Conservation (phyloP, 2,113 vertebrate species). For the Pelecanus crispus region DNA sequence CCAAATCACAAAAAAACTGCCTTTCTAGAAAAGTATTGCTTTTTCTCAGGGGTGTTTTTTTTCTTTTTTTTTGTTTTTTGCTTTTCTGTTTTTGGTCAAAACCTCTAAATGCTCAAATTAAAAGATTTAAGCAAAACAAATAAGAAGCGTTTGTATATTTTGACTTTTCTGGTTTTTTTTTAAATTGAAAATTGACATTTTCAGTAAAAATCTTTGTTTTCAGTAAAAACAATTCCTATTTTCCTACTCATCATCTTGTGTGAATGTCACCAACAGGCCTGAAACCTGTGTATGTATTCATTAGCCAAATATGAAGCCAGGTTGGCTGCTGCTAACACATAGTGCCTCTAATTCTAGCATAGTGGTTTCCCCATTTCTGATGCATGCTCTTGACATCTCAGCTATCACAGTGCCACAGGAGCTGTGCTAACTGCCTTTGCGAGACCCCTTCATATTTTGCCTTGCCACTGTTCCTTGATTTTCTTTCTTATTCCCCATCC, state of each 20-base stretch:
- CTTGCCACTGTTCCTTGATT: neutral
- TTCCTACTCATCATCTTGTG: neutral
- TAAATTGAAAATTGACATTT: neutral
- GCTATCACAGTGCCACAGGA: neutral
- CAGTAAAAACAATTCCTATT: neutral
- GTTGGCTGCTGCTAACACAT: neutral
- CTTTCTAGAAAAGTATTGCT: neutral
- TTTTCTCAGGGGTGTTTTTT: too few species aligned
- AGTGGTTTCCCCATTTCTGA: neutral
- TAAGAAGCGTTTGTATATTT: neutral
- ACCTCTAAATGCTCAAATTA: neutral
- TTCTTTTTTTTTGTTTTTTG: rapidly evolving
- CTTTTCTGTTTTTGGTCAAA: neutral
- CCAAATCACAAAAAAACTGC: neutral
- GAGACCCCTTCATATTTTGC: neutral
- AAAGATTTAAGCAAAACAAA: neutral
- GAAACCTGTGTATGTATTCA: neutral
- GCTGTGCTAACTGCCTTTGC: neutral
- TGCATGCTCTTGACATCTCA: neutral
- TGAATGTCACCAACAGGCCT: constrained; percentile 30
- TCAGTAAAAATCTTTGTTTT: neutral
- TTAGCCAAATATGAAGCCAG: neutral
- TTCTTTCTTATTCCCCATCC: neutral
- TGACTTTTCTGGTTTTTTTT: neutral
- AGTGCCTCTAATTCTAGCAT: neutral